Evolutionary conservation across 2,797 vertebrate species (phyloP).

Genomic region (Pangasius djambal): DNA sequence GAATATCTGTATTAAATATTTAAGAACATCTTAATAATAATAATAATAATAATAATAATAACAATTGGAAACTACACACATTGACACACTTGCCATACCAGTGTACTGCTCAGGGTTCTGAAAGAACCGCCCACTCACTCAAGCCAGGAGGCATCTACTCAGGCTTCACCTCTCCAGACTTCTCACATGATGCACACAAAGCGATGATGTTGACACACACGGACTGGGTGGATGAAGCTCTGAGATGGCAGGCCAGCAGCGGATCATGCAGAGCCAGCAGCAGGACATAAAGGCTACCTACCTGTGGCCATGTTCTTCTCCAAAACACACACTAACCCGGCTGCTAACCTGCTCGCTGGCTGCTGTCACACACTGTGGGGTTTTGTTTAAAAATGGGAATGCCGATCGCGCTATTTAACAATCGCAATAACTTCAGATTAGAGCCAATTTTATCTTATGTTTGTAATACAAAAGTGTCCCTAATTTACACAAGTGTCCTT

Average conservation of each 20-base stretch:
- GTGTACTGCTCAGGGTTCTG: conserved; percentile 26
- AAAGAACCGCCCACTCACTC: conserved; percentile 15
- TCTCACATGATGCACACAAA: conserved; percentile 40
- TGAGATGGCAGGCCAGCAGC: conserved; percentile 24
- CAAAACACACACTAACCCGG: conserved; percentile 9
- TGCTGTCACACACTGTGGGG: neutral
- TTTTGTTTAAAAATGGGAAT: neutral
- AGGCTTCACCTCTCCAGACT: conserved; percentile 33
- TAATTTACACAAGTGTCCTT: neutral
- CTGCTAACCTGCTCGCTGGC: neutral
- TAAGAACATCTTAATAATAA: neutral
- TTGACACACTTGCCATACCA: conserved; percentile 36
- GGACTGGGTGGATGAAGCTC: conserved; percentile 30
- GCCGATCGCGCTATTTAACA: neutral
- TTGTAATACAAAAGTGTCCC: neutral
- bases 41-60: neutral
- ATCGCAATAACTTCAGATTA: neutral
- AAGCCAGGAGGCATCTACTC: conserved; percentile 24
- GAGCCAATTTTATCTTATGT: neutral
- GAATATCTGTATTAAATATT: neutral
- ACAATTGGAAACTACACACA: neutral
- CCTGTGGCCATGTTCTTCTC: conserved; percentile 28
- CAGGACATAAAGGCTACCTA: conserved; percentile 4
- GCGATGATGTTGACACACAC: conserved; percentile 32
- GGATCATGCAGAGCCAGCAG: conserved; percentile 47